Conservation (phyloP, 2,888 invertebrate genomes). For the Lasioglossum pauxillum region DNA sequence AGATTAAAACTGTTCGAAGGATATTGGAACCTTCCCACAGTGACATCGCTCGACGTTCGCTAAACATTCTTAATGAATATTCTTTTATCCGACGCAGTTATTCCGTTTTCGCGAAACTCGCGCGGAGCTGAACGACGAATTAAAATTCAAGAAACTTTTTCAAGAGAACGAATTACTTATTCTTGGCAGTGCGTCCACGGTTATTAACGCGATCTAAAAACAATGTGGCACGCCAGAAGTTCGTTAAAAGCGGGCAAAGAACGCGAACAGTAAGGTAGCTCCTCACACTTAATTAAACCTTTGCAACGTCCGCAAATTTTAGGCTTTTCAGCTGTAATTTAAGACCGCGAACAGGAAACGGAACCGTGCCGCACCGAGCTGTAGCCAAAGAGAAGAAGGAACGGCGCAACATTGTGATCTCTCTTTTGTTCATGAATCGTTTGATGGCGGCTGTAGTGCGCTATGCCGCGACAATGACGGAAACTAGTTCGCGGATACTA, state of each 20-base stretch:
- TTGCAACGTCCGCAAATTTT: constrained; percentile 22
- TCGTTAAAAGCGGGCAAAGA: neutral
- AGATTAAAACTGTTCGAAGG: neutral
- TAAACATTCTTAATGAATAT: neutral
- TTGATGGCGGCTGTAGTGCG: neutral
- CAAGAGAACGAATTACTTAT: constrained; percentile 1
- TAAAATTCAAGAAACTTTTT: neutral
- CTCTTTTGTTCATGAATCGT: constrained; percentile 7
- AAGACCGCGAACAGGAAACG: constrained; percentile 6
- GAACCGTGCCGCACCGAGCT: neutral
- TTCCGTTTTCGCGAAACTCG: neutral
- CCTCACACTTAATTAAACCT: constrained; percentile 33
- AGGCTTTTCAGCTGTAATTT: constrained; percentile 14
- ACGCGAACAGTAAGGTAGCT: neutral
- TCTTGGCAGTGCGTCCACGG: neutral
- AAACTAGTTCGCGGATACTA: neutral
- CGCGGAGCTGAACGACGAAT: neutral
- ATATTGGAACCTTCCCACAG: neutral
- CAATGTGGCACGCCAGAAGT: neutral
- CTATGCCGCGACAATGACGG: constrained; percentile 8
- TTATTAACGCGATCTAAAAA: constrained; percentile 7
- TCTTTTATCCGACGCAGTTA: neutral
- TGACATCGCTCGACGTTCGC: neutral
- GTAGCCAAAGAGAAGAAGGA: neutral
- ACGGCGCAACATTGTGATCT: constrained; percentile 19